Conservation (phyloP, 2,797 vertebrate genomes). For the Tragelaphus eurycerus region DNA sequence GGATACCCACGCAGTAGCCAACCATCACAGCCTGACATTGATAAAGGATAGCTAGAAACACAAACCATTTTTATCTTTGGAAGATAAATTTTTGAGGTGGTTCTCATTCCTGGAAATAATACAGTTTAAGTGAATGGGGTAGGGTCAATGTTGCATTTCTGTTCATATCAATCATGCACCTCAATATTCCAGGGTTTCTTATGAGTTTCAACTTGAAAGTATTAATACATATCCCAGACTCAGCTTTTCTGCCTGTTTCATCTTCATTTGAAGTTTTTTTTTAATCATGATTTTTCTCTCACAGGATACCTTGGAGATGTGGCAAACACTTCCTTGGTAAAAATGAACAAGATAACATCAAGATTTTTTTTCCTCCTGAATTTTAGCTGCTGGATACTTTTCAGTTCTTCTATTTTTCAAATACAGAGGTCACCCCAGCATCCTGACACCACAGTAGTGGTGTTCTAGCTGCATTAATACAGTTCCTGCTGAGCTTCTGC, state of each 20-base stretch:
- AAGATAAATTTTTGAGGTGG: slow-evolving; percentile 69
- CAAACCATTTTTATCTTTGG: neutral
- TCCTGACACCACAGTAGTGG: neutral
- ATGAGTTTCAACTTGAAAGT: slow-evolving; percentile 40
- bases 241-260: slow-evolving; percentile 56
- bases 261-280: slow-evolving; percentile 56
- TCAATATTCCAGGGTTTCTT: neutral
- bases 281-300: neutral
- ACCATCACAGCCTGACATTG: slow-evolving; percentile 68
- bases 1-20: slow-evolving; percentile 51
- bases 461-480: slow-evolving; percentile 75
- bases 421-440: slow-evolving; percentile 68
- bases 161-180: slow-evolving; percentile 34
- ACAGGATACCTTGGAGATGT: neutral
- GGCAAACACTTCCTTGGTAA: slow-evolving; percentile 51
- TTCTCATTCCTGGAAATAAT: slow-evolving; percentile 65
- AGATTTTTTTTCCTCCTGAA: neutral
- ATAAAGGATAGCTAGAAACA: slow-evolving; percentile 75
- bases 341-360: slow-evolving; percentile 64
- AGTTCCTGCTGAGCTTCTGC: slow-evolving; percentile 76
- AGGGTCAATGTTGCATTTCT: neutral
- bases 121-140: slow-evolving; percentile 37
- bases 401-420: slow-evolving; percentile 61
- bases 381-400: slow-evolving; percentile 70
- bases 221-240: slow-evolving; percentile 58